A percentile compares a stretch with the other conserved stretches of the same genome.
These are phyloP conservation scores for Euura lappo DNA, from an alignment of 1,140 invertebrate species.

Conservation along the genomic window DNA sequence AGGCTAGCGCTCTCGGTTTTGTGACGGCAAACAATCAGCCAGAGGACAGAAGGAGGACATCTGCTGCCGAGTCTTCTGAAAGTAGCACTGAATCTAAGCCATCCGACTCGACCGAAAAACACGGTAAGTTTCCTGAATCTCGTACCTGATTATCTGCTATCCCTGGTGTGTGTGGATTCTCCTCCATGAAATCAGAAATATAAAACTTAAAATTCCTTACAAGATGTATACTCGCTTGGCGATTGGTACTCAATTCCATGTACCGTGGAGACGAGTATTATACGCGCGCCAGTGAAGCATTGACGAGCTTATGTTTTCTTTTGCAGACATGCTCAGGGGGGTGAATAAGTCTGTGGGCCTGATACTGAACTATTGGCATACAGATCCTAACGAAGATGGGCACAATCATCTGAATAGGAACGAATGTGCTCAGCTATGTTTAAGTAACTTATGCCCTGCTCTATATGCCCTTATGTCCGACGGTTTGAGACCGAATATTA, in stretches of 20 bases:
- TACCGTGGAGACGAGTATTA: background rate
- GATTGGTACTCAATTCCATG: background rate
- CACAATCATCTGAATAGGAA: constrained; percentile 48
- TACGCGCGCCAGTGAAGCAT: constrained; percentile 20
- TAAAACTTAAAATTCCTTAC: constrained; percentile 10
- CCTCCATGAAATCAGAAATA: too few species aligned
- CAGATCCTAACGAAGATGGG: constrained; percentile 40
- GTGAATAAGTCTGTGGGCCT: constrained; percentile 73
- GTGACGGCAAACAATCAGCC: constrained; percentile 28
- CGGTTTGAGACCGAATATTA: constrained; percentile 79
- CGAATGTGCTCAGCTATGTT: constrained; percentile 71
- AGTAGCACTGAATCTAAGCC: constrained; percentile 34
- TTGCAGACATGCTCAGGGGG: constrained; percentile 68
- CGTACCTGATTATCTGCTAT: too few species aligned
- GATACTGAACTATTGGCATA: constrained; percentile 62
- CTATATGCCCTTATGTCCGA: constrained; percentile 83
- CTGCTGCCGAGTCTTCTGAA: constrained; percentile 35
- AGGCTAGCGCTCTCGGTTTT: constrained; percentile 13
- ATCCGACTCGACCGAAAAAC: constrained; percentile 49
- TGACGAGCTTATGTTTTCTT: constrained; percentile 27
- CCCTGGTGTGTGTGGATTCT: too few species aligned
- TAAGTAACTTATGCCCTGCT: constrained; percentile 81
- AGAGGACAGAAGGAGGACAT: constrained; percentile 35
- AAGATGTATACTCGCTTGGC: too few species aligned
- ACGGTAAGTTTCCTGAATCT: constrained; percentile 33